Conservation (phyloP, 2,113 vertebrate species). For the Carassius carassius region DNA sequence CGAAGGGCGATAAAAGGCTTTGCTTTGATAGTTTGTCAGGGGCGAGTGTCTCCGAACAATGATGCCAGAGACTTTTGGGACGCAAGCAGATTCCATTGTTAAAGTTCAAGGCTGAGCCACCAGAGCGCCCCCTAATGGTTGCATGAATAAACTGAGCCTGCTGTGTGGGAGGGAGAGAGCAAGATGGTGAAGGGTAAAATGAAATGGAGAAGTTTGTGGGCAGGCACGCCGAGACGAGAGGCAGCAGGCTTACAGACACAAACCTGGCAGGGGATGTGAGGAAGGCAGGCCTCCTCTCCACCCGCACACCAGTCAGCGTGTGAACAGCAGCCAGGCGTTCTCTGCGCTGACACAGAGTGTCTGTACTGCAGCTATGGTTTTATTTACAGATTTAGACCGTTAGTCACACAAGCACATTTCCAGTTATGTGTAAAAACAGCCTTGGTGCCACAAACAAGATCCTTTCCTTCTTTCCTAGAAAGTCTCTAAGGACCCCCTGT, state of each 20-base stretch:
- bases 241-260: conserved; percentile 51
- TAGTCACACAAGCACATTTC: conserved; percentile 23
- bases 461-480: background rate
- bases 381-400: conserved; percentile 34
- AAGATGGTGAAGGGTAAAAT: conserved; percentile 30
- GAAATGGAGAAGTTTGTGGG: conserved; percentile 38
- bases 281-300: conserved; percentile 50
- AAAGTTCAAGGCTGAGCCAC: background rate
- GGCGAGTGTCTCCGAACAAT: conserved; percentile 66
- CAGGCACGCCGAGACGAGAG: conserved; percentile 32
- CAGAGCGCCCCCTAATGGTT: conserved; percentile 52
- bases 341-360: conserved; percentile 32
- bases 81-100: conserved; percentile 65
- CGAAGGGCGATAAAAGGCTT: conserved; percentile 71
- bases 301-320: conserved; percentile 54
- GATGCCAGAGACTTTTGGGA: conserved; percentile 62
- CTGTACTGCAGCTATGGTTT: conserved; percentile 30
- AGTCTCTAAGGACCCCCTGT: background rate
- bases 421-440: conserved; percentile 21
- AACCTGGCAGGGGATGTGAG: conserved; percentile 53
- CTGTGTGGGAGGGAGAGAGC: conserved; percentile 46
- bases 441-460: background rate
- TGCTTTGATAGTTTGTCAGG: conserved; percentile 69
- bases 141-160: conserved; percentile 54
- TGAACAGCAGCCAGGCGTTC: conserved; percentile 57